phyloP scores from a whole-genome alignment of 2,797 vertebrate species.

The Arnoldichthys spilopterus region DNA sequence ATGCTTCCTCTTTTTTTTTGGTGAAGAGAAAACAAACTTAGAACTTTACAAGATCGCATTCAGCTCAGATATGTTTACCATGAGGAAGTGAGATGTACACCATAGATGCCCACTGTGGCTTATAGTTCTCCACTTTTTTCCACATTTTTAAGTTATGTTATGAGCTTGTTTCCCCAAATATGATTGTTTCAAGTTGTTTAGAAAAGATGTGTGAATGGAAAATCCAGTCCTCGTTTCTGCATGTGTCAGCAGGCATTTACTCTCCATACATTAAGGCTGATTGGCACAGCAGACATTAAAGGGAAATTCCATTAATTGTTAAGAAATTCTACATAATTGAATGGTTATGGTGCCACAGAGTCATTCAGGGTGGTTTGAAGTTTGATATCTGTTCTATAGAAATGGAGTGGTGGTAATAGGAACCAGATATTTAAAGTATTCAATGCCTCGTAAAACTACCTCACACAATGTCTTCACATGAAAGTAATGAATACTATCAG shows the following conservation, averaged over 20 bases:
- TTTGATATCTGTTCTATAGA: neutral
- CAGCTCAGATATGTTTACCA: neutral
- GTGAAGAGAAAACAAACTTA: neutral
- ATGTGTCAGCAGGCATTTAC: neutral
- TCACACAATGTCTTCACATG: no score
- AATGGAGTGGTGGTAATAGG: neutral
- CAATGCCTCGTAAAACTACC: no score
- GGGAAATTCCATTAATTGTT: neutral
- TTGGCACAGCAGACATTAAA: no score
- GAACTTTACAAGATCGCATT: neutral
- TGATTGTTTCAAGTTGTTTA: neutral
- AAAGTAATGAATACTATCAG: no score
- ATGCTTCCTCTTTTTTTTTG: no score
- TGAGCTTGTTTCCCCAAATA: neutral
- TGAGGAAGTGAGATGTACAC: conserved; percentile 1
- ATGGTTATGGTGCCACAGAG: neutral
- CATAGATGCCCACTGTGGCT: neutral
- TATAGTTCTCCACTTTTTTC: no score
- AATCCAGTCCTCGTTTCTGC: neutral
- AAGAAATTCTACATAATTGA: neutral
- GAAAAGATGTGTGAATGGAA: neutral
- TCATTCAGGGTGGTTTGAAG: neutral
- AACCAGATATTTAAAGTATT: neutral
- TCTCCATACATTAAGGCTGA: neutral
- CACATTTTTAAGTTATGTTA: neutral